Percentiles rank a stretch among this genome's conserved stretches.
Conservation (phyloP, 2,797 vertebrate genomes). For the Anas flavirostris region DNA sequence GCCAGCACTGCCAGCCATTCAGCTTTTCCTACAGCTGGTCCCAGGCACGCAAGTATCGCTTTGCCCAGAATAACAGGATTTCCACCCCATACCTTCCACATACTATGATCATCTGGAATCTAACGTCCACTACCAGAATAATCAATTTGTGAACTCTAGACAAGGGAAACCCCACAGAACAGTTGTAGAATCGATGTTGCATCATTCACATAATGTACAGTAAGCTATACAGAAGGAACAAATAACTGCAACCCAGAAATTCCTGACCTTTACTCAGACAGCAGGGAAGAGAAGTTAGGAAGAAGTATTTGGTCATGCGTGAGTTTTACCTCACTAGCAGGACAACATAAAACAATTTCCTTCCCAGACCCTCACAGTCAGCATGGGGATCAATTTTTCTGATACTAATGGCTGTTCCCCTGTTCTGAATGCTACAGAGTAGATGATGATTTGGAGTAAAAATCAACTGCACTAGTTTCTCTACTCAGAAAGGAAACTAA, state of each 20-base stretch:
- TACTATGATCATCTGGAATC: background rate
- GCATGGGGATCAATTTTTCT: fast-evolving
- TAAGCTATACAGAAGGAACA: background rate
- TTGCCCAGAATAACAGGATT: constrained; percentile 23
- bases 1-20: background rate
- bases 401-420: background rate
- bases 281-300: background rate
- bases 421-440: background rate
- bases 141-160: background rate
- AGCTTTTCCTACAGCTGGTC: constrained; percentile 5
- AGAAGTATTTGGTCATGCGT: background rate
- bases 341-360: background rate
- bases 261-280: constrained; percentile 17
- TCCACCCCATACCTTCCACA: background rate
- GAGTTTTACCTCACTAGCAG: background rate
- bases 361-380: background rate
- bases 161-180: background rate
- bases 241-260: background rate
- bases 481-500: background rate
- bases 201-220: background rate
- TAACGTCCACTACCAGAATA: background rate
- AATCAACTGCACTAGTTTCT: background rate
- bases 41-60: background rate
- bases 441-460: background rate
- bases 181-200: background rate